Evolutionary conservation across 2,113 vertebrate genomes (phyloP), one percentile per base, ranked within the genome.

Genomic region (Oriolus oriolus): DNA sequence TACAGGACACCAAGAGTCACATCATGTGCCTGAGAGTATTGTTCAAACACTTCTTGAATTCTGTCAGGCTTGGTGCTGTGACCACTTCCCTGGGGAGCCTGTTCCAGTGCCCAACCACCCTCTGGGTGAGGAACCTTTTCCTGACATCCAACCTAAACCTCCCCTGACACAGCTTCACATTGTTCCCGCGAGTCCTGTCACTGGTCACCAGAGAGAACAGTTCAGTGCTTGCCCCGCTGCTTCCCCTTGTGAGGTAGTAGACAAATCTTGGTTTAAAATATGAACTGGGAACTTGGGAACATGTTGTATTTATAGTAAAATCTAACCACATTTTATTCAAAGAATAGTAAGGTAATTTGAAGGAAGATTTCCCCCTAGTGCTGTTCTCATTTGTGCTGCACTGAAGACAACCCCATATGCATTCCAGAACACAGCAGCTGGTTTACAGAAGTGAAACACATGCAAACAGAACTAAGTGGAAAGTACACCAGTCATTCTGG

Each of bases 191-290:
- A 28, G 39, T 70, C n/a, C 16, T 70, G 39, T 28, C 54, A 39
- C 28, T 24, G 16, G 33, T 45, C 47, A 78, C n/a, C 39, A 27
- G 2, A 47, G 12, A 69, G 53, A 59, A 27, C 0, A 59, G 37
- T 10, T 68, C 53, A 52, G 23, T 39, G 28, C 28, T 39, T 45
- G n/a, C 33, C 49, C 28, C 3, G 0, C n/a, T 69, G 39, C 54
- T 53, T 61, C 45, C 33, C 39, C 47, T 13, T 33, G 23, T 53
- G 64, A 78, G 64, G 39, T 2, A 53, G 12, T 6, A 53, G n/a
- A 70, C 23, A 87, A 78, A 53, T 27, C 49, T 52, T 79, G 33
- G 24, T 76, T 89, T 87, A 60, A 93, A 97, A 82, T 20, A 79
- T 1, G 9, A 76, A 68, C 10, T 68, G 22, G 37, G 56, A 93